phyloP scores from a whole-genome alignment of 2,888 invertebrate genomes.

The Sceliomorpha sp. region DNA sequence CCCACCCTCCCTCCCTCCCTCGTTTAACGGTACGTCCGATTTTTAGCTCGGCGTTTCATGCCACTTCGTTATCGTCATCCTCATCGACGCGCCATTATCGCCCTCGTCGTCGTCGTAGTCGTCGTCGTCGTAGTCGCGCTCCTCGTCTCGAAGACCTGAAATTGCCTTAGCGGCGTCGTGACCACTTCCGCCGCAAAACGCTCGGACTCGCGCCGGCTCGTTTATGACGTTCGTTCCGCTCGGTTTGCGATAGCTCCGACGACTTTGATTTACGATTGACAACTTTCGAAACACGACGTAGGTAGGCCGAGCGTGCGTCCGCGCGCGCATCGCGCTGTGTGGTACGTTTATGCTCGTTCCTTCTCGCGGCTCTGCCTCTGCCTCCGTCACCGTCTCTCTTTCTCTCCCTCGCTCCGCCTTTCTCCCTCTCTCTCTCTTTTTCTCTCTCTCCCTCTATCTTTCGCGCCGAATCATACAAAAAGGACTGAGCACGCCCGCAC shows the following conservation, averaged over 20 bases:
- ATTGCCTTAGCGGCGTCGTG: too few species aligned
- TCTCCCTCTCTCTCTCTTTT: slow-evolving; percentile 23
- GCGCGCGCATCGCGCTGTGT: slow-evolving; percentile 45
- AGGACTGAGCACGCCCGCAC: slow-evolving; percentile 48
- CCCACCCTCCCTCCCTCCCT: too few species aligned
- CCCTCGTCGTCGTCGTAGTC: too few species aligned
- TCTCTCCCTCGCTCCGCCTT: slow-evolving; percentile 28
- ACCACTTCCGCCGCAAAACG: slow-evolving; percentile 49
- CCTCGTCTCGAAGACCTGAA: too few species aligned
- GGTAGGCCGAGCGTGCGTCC: slow-evolving; percentile 57
- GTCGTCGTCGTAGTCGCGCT: slow-evolving; percentile 37
- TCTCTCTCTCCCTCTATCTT: slow-evolving; percentile 38
- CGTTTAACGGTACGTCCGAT: too few species aligned
- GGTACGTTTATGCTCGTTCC: too few species aligned
- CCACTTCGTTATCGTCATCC: neutral
- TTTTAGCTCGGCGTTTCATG: too few species aligned
- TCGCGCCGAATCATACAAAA: slow-evolving; percentile 52
- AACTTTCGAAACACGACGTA: slow-evolving; percentile 69
- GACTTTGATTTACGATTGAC: slow-evolving; percentile 71
- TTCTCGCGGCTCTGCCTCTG: too few species aligned
- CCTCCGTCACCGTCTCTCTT: too few species aligned
- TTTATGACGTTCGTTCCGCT: slow-evolving; percentile 52
- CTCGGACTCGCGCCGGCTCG: slow-evolving; percentile 52
- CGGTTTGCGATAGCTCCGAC: slow-evolving; percentile 51
- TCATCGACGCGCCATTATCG: too few species aligned